Base-by-base conservation (phyloP, 1,140 invertebrate genomes). In the Mercenaria mercenaria region DNA sequence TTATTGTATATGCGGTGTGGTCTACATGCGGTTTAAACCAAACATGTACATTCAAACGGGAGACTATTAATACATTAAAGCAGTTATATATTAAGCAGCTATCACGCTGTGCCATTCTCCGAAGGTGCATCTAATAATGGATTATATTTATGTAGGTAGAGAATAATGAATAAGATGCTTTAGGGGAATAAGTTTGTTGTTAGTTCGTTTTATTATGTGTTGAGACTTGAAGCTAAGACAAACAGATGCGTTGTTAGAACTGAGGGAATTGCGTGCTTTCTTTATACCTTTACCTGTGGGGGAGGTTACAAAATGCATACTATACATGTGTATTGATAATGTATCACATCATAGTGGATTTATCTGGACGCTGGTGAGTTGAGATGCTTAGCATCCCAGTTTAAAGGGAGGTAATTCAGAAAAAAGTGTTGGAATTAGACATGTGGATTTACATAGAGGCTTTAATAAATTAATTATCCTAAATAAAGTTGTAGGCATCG, bases 1-100 rank as follows among this genome's bases (percentile, higher is more conserved):
- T 67, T 86, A 79, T 79, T 61, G 37, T 87, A 79, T 87, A 87
- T 87, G 56, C 85, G 76, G 85, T 87, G 85, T 87, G 85, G 85
- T 87, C 85, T 76, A 10, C n/a, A 13, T 39, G 67, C 37, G 83
- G 82, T 52, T 52, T 34, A 76, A 39, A 34, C 34, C n/a, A 76
- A 56, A 76, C 80, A 61, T 82, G 80, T 82, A 61, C 34, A 59
- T 4, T 39, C 11, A 59, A 20, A 29, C 4, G 11, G n/a, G 50
- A 41, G 67, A 15, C 4, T 72, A 11, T n/a, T 18, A 3, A 34
- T 39, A 18, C 32, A 26, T n/a, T n/a, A n/a, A n/a, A n/a, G n/a
- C n/a, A n/a, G n/a, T n/a, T n/a, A n/a, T n/a, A n/a, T n/a, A n/a
- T 39, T 72, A 37, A 39, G 37, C 2, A 34, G 26, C 3, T 67